Evolutionary conservation across 1,140 invertebrate genomes (phyloP).

Genomic region (Philaenus spumarius): DNA sequence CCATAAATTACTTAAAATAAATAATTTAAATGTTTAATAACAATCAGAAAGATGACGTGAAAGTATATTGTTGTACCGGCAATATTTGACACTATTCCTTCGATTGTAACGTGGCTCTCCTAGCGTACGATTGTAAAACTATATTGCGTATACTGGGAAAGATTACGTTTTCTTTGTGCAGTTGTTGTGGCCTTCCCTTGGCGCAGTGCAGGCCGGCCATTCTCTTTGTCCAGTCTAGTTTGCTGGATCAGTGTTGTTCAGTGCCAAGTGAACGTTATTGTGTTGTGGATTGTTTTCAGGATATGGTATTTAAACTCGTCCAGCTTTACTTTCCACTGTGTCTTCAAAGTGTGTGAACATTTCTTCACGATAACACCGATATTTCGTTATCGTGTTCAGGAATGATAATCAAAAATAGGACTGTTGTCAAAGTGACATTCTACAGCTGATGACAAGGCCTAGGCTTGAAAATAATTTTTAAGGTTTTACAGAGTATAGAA

Average conservation of each 20-base stretch:
- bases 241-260: constrained; percentile 2
- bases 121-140: too few relatives aligned
- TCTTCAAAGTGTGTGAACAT: background rate
- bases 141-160: constrained; percentile 7
- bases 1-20: too few relatives aligned
- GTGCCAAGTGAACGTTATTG: constrained; percentile 4
- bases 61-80: too few relatives aligned
- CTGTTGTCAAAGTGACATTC: background rate
- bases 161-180: constrained; percentile 14
- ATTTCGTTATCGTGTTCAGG: background rate
- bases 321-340: background rate
- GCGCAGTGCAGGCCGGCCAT: background rate
- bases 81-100: too few relatives aligned
- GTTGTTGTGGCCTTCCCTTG: background rate
- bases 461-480: constrained; percentile 9
- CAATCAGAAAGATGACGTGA: too few relatives aligned
- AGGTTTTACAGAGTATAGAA: background rate
- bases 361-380: too few relatives aligned
- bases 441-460: constrained; percentile 10
- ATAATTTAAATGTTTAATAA: too few relatives aligned
- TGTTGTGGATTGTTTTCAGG: constrained; percentile 6
- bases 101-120: too few relatives aligned
- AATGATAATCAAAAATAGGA: background rate
- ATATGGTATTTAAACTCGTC: background rate
- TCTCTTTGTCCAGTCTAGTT: background rate